Evolutionary conservation across 2,113 vertebrate genomes (phyloP).

Genomic region (Plectropomus leopardus): DNA sequence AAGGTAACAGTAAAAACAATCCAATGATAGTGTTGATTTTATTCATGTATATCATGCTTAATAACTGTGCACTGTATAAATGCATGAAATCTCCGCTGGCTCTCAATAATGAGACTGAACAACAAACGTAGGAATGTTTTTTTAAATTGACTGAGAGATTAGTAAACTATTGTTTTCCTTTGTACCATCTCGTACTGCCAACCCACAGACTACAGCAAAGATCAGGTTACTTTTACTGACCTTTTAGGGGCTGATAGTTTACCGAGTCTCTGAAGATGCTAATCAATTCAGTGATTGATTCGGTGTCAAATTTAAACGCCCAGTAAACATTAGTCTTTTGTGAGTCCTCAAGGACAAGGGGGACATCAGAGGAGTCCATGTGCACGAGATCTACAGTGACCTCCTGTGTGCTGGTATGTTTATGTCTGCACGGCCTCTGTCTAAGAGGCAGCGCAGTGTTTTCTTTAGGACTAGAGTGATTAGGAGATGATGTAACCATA

Average conservation of each 20-base stretch:
- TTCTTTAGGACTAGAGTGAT: constrained; percentile 44
- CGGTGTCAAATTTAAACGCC: constrained; percentile 63
- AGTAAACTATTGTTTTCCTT: neutral
- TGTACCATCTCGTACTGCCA: neutral
- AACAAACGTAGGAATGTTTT: neutral
- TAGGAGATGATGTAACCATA: constrained; percentile 52
- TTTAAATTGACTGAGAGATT: no score
- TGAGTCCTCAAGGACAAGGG: constrained; percentile 54
- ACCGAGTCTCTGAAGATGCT: constrained; percentile 45
- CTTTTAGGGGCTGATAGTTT: constrained; percentile 25
- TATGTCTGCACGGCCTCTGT: constrained; percentile 22
- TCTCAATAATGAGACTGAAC: constrained; percentile 2
- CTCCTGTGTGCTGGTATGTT: constrained; percentile 31
- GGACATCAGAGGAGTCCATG: constrained; percentile 5
- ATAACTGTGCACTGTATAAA: neutral
- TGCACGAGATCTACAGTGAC: constrained; percentile 12
- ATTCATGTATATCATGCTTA: neutral
- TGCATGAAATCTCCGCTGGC: neutral
- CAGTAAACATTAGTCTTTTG: constrained; percentile 58
- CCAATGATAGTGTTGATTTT: neutral
- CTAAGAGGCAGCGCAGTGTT: constrained; percentile 23
- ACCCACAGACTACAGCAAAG: neutral
- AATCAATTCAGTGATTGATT: constrained; percentile 69
- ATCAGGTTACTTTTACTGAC: constrained; percentile 36
- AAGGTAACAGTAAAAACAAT: constrained; percentile 2